Evolutionary conservation across 1,140 invertebrate genomes (phyloP), one percentile per base, ranked within the genome.

Genomic region (Tetramorium simillimum): DNA sequence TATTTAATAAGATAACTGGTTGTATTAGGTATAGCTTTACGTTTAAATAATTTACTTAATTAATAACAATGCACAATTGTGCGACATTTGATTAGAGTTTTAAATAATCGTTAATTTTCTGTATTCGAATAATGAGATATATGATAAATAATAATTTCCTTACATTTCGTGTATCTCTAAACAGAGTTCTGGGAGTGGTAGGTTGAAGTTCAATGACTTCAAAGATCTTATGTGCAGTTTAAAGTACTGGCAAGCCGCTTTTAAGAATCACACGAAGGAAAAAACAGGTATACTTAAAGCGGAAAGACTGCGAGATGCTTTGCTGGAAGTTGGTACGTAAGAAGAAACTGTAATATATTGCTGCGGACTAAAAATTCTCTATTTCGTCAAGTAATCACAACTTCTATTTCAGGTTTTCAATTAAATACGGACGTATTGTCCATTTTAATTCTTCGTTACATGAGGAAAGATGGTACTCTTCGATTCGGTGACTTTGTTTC

Each of bases 381-480:
- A 85, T 46, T 18, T 72, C 12, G 4, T 43, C 7, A 12, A 37
- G 0, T 51, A 69, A 60, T 33, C 1, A 2, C 63, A 53, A 69
- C 24, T 51, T 37, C 49, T 81, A 37, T 37, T 43, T 67, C 85
- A 93, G 97, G 98, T 10, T 99, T 99, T 92, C 97, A 98, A 93
- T 95, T 98, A 51, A 98, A 97, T 89, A 98, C 97, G 24, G 97
- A 98, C 77, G 97, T 98, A 63, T 94, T 98, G 86, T 97, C 98
- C 5, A 96, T 98, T 53, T 95, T 99, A 21, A 97, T 98, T 65
- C 95, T 99, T 76, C 96, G 98, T 86, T 99, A 98, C 91, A 99
- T 99, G 97, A 96, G 98, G 84, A 99, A 99, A 95, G 98, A 99
- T 94, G 98, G 98, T 63, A 99, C 98, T 56, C 95, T 99, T n/a